Conservation (phyloP, 2,797 vertebrate species). For the Botia kubotai region DNA sequence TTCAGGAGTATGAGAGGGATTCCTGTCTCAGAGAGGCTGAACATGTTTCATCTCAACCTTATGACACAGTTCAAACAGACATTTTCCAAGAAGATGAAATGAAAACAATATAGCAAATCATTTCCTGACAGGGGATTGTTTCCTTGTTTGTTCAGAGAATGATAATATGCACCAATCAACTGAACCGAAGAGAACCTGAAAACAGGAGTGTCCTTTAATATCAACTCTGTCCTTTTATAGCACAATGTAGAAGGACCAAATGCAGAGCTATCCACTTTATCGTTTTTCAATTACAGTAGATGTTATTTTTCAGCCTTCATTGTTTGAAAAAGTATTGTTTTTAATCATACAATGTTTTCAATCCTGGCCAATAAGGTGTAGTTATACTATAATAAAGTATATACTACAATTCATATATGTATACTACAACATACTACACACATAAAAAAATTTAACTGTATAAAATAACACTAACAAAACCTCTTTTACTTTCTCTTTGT, state of each 20-base stretch:
- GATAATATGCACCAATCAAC: slow-evolving; percentile 9
- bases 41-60: slow-evolving; percentile 25
- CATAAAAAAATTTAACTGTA: too few species aligned
- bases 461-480: too few species aligned
- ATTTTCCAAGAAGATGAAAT: slow-evolving; percentile 35
- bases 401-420: too few species aligned
- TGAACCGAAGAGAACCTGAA: slow-evolving; percentile 4
- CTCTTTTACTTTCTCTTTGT: not conserved
- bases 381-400: too few species aligned
- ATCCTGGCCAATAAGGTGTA: too few species aligned
- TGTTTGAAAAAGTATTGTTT: too few species aligned
- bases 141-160: slow-evolving; percentile 20
- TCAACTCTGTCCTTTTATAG: not conserved
- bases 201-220: too few species aligned
- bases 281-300: not conserved
- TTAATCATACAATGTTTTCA: too few species aligned
- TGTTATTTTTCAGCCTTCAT: not conserved
- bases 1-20: slow-evolving; percentile 14
- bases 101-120: slow-evolving; percentile 20
- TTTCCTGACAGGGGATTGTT: slow-evolving; percentile 20
- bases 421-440: too few species aligned
- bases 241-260: not conserved
- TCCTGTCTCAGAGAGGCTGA: slow-evolving; percentile 16
- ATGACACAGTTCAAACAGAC: slow-evolving; percentile 26
- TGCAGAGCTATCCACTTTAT: too few species aligned